Conservation (phyloP, 2,797 vertebrate species). For the Tadarida brasiliensis region DNA sequence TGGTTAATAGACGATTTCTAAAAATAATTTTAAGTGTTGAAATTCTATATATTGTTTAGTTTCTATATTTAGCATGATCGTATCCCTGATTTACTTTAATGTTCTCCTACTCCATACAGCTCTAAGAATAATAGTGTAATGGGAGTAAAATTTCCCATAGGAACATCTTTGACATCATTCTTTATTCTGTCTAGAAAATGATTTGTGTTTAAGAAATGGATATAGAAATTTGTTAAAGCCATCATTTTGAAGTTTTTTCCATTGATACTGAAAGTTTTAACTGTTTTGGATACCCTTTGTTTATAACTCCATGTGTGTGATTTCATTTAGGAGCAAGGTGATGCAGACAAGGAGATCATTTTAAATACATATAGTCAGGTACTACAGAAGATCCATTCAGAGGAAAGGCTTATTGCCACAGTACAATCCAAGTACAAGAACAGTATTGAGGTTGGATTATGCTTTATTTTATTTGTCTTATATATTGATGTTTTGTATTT, state of each 20-base stretch:
- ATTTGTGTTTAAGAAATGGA: slow-evolving; percentile 29
- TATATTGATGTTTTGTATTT: slow-evolving; percentile 30
- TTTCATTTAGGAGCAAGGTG: slow-evolving; percentile 85
- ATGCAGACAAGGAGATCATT: slow-evolving; percentile 86
- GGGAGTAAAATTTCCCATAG: background rate
- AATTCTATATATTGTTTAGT: slow-evolving; percentile 1
- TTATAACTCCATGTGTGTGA: slow-evolving; percentile 53
- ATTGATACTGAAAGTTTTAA: slow-evolving; percentile 37
- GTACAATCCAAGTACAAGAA: slow-evolving; percentile 84
- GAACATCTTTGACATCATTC: background rate
- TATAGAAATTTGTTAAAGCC: slow-evolving; percentile 33
- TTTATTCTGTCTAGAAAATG: slow-evolving; percentile 28
- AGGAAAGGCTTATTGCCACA: slow-evolving; percentile 84
- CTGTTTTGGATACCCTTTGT: slow-evolving; percentile 20
- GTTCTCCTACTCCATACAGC: background rate
- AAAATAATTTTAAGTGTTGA: slow-evolving; percentile 35
- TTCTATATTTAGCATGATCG: background rate
- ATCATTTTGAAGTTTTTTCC: slow-evolving; percentile 29
- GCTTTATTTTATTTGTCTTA: slow-evolving; percentile 47
- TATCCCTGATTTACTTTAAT: slow-evolving; percentile 34
- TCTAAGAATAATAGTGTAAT: background rate
- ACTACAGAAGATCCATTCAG: slow-evolving; percentile 81
- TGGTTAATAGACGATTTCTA: slow-evolving; percentile 50
- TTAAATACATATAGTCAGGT: slow-evolving; percentile 83
- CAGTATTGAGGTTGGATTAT: slow-evolving; percentile 86